phyloP scores from a whole-genome alignment of 2,888 invertebrate species.

The Ormyrus thymus region DNA sequence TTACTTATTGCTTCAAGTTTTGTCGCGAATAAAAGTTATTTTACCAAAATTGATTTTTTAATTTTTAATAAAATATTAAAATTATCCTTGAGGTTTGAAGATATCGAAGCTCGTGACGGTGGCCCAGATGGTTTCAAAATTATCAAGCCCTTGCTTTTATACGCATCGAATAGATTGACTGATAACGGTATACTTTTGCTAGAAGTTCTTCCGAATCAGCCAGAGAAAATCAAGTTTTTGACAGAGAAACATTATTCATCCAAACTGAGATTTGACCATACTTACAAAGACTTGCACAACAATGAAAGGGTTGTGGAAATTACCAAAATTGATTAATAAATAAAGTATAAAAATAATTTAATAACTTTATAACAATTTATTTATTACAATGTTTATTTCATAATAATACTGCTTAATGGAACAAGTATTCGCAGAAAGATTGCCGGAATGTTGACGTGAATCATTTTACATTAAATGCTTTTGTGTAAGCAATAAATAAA shows the following conservation, averaged over 20 bases:
- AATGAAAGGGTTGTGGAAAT: slow-evolving; percentile 79
- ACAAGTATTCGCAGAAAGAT: slow-evolving; percentile 14
- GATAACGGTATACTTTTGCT: slow-evolving; percentile 77
- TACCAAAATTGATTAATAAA: slow-evolving; percentile 64
- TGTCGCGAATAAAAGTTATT: background rate
- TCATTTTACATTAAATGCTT: slow-evolving; percentile 29
- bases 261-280: slow-evolving; percentile 73
- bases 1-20: background rate
- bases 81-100: slow-evolving; percentile 78
- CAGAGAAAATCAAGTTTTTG: slow-evolving; percentile 75
- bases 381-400: slow-evolving; percentile 15
- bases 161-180: slow-evolving; percentile 76
- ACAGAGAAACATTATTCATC: slow-evolving; percentile 70
- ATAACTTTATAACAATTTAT: slow-evolving; percentile 9
- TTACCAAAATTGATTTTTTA: background rate
- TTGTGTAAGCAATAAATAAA: slow-evolving; percentile 6
- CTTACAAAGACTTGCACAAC: slow-evolving; percentile 77
- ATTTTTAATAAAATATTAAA: no score
- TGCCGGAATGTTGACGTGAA: slow-evolving; percentile 22
- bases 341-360: background rate
- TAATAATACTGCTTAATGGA: slow-evolving; percentile 43
- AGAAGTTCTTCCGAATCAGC: slow-evolving; percentile 79
- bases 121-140: slow-evolving; percentile 80
- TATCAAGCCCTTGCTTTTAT: slow-evolving; percentile 77
- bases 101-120: slow-evolving; percentile 80